These are phyloP conservation scores for Cyprinodon diabolis DNA, from an alignment of 2,797 vertebrate genomes.

Conservation along the genomic window DNA sequence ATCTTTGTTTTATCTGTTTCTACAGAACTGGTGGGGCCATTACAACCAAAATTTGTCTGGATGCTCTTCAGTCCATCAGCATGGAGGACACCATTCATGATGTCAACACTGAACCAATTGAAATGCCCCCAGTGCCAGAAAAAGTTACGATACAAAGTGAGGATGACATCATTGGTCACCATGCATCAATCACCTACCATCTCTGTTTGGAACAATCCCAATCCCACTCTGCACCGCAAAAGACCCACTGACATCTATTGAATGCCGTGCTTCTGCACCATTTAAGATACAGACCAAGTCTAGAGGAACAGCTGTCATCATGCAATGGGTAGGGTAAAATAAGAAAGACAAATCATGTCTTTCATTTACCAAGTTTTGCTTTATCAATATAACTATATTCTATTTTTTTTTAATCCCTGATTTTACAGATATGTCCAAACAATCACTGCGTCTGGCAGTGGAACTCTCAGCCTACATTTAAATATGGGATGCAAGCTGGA, in stretches of 20 bases:
- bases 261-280: neutral
- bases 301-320: neutral
- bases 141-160: neutral
- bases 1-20: neutral
- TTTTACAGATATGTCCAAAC: slow-evolving; percentile 1
- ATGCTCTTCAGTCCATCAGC: neutral
- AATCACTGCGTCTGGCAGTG: neutral
- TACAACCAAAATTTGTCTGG: neutral
- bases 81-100: neutral
- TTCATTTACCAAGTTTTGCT: too few species aligned
- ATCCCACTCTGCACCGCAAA: neutral
- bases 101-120: neutral
- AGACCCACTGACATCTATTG: neutral
- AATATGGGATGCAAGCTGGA: neutral
- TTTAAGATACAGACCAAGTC: neutral
- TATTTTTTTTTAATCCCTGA: too few species aligned
- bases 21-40: neutral
- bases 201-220: neutral
- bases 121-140: neutral
- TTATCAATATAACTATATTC: too few species aligned
- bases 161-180: slow-evolving; percentile 1
- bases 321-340: neutral
- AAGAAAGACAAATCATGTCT: too few species aligned
- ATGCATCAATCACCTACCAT: neutral
- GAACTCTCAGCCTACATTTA: slow-evolving; percentile 5